A percentile compares a stretch with the other conserved stretches of the same genome.
Conservation (phyloP, 2,113 vertebrate species). For the Ictidomys tridecemlineatus region DNA sequence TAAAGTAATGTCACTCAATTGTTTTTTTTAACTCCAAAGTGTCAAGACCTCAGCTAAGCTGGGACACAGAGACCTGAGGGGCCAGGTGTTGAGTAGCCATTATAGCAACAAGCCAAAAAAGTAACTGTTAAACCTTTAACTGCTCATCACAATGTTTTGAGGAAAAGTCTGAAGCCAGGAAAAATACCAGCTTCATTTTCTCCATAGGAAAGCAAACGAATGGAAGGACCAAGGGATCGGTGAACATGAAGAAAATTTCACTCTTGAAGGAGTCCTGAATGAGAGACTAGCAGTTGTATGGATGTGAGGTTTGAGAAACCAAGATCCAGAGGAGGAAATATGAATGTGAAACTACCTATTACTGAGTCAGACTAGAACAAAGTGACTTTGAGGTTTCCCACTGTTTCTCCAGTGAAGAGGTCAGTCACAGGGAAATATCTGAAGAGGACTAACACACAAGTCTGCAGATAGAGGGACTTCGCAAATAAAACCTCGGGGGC, state of each 20-base stretch:
- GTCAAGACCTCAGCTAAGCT: background rate
- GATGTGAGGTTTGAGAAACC: too few relatives aligned
- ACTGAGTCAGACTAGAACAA: background rate
- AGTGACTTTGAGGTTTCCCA: background rate
- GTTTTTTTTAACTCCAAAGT: background rate
- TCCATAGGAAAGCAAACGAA: fast-evolving
- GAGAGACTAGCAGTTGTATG: background rate
- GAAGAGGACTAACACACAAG: background rate
- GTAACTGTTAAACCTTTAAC: background rate
- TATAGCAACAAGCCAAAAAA: background rate
- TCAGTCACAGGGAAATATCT: fast-evolving
- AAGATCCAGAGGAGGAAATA: fast-evolving
- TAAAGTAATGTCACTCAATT: background rate
- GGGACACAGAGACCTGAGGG: background rate
- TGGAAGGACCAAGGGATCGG: background rate
- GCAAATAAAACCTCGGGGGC: background rate
- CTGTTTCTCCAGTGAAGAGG: background rate
- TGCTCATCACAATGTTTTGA: background rate
- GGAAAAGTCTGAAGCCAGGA: background rate
- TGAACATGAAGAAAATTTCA: background rate
- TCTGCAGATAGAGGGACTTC: background rate
- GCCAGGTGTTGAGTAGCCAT: background rate
- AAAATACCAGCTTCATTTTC: background rate
- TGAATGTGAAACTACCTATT: background rate
- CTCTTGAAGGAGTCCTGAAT: background rate